Percentiles rank a stretch among this genome's conserved stretches.
Evolutionary conservation across 23 tunicate genomes (phyloP).

Genomic region (Styela clava): DNA sequence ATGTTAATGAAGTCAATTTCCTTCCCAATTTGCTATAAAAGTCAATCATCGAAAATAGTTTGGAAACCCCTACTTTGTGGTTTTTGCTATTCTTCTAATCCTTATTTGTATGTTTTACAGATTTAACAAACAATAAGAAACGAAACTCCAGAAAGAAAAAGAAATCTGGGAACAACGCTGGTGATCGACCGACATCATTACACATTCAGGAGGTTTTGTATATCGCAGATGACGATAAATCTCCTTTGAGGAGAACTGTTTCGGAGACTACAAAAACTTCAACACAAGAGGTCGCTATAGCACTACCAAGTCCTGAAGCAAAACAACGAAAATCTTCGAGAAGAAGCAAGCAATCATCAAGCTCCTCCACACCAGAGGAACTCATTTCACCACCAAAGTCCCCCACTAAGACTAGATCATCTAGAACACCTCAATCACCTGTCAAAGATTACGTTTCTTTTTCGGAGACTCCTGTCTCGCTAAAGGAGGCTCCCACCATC

Average conservation of each 20-base stretch:
- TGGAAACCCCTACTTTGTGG: no score
- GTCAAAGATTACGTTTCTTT: not conserved
- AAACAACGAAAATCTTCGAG: not conserved
- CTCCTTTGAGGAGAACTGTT: no score
- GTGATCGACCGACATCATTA: constrained; percentile 6
- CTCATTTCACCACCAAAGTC: not conserved
- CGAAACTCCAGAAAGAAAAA: not conserved
- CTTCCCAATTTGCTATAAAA: no score
- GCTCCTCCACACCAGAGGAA: not conserved
- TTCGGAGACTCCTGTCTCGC: not conserved
- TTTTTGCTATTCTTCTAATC: no score
- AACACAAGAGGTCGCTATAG: not conserved
- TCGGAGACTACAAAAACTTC: not conserved
- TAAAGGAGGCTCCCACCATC: not conserved
- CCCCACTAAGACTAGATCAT: not conserved
- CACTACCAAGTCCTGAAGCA: not conserved
- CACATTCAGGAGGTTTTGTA: constrained; percentile 4
- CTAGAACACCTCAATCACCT: not conserved
- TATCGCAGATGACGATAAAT: not conserved
- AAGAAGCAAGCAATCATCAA: not conserved
- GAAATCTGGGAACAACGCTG: not conserved
- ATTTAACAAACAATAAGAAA: no score
- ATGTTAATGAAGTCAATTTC: no score
- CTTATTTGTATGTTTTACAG: not conserved
- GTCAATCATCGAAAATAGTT: no score